Evolutionary conservation across 1,140 invertebrate genomes (phyloP), one percentile per base, ranked within the genome.

Genomic region (Argopecten irradians): DNA sequence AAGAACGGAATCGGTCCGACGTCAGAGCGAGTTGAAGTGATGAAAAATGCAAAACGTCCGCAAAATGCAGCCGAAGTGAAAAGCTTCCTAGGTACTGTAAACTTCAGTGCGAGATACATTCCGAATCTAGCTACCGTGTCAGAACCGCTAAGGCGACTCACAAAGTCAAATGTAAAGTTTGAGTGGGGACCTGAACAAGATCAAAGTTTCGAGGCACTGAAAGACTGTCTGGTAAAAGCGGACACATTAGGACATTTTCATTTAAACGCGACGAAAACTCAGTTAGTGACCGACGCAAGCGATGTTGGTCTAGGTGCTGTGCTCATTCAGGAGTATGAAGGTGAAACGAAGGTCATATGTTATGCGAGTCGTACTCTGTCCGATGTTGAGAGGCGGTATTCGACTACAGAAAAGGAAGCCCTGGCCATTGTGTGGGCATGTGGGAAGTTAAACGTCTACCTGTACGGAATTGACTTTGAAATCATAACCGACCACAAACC

Each of bases 371-470:
- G 91, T 43, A 85, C 85, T 32, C 86, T 92, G 13, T 86, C 88
- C 0, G 86, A 86, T 35, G 86, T 89, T 8, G 92, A 93, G 35
- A 41, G 85, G n/a, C 89, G 91, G 83, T 96, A 96, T 90, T 92
- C 93, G 0, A 95, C 94, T 28, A 95, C 93, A n/a, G 96, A 96
- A 88, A 93, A 92, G 84, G 95, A 96, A 91, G 93, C 91, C 41
- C 86, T 96, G 33, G 94, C 93, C 14, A 86, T 96, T 9, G 93
- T 96, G 9, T 96, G 92, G 92, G 93, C 94, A 13, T 91, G 95
- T 35, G 91, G 95, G 87, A 94, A 95, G 82, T 96, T 96, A 88
- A 90, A 94, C 46, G 89, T 92, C 14, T 96, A 91, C 36, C 91
- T 94, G 33, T 93, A 95, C 32, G 95, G 95, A 22, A 92, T 88